Base-by-base conservation (phyloP, 2,113 vertebrate species). In the Phodopus roborovskii region DNA sequence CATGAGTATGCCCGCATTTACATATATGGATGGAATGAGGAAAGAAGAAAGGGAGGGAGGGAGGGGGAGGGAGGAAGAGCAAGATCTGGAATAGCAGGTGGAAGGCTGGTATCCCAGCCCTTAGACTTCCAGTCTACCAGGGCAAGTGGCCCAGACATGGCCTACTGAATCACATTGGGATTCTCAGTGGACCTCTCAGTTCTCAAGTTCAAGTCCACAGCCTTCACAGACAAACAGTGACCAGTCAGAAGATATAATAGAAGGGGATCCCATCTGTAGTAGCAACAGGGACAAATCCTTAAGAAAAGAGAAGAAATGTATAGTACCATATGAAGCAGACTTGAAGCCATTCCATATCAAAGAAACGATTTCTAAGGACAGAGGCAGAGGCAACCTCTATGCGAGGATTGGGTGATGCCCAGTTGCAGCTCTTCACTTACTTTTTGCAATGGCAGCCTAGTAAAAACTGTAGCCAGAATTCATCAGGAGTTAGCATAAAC, bases 191-290 rank as follows among this genome's bases (percentile, higher is more conserved):
- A 75, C n/a, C 66, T 42, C 79, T 28, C 53, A 53, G 33, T 48
- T 85, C 30, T 92, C 71, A 70, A 56, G 70, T 90, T 95, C 86
- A 79, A 74, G 45, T 19, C 39, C 88, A 87, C 10, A 36, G 70
- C 13, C 48, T 74, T 90, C 68, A 71, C 36, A 71, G 3, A 53
- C 58, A 71, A 4, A 53, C 58, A 64, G 62, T 6, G 33, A 19
- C 39, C 50, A 39, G 83, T 15, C 10, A 28, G 78, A 88, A 88
- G 30, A 77, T 2, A 48, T 22, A 16, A n/a, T 0, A 17, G 64
- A 42, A 62, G 22, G 22, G 62, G 92, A 56, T 36, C 60, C 33
- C 74, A 33, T 45, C 39, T 45, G 15, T 58, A n/a, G 62, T 2
- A 9, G 28, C 66, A 78, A 88, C 74, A 84, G 64, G 95, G 56